Base-by-base conservation (phyloP, 2,888 invertebrate species). In the Drosophila gaucha region DNA sequence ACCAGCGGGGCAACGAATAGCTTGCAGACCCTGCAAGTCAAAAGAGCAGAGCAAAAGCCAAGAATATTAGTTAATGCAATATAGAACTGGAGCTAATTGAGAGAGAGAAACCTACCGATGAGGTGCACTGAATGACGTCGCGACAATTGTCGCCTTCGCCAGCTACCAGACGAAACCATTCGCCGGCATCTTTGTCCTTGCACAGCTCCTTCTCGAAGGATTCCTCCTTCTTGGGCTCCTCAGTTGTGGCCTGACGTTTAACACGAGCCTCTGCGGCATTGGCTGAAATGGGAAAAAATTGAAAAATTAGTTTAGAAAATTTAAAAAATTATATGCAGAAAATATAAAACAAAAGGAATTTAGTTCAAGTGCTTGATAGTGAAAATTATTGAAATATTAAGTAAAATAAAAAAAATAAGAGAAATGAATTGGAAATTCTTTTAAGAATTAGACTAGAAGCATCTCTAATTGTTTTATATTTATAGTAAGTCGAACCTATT, bases 101-200 rank as follows among this genome's bases (percentile, higher is more conserved):
- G 14, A 12, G 1, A 3, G 1, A 0, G 3, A 6, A 50, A 94
- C 94, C 93, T 91, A 96, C 96, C 91, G 97, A 97, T 91, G 97
- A 96, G 79, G 97, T 97, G 93, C 97, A 97, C 92, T 97, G 97
- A 91, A 97, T 97, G 91, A 97, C 97, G 93, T 97, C 97, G 92
- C 97, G 96, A 92, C 97, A 98, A 92, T 96, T 96, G 93, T 97
- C 97, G 88, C 96, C 97, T 86, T 97, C 97, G 86, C 96, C 97
- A 69, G 96, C 95, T 68, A 96, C 96, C 90, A 97, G 93, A 90
- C 97, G 95, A 94, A 98, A 97, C 97, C 97, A 97, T 93, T 97
- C 97, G 74, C 97, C 97, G 51, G 97, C 97, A 93, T 97, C 97
- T 93, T 97, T 97, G 93, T 97, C 97, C 93, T 97, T 97, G 93